Base-by-base conservation (phyloP, 2,113 vertebrate species). In the Peromyscus polionotus region DNA sequence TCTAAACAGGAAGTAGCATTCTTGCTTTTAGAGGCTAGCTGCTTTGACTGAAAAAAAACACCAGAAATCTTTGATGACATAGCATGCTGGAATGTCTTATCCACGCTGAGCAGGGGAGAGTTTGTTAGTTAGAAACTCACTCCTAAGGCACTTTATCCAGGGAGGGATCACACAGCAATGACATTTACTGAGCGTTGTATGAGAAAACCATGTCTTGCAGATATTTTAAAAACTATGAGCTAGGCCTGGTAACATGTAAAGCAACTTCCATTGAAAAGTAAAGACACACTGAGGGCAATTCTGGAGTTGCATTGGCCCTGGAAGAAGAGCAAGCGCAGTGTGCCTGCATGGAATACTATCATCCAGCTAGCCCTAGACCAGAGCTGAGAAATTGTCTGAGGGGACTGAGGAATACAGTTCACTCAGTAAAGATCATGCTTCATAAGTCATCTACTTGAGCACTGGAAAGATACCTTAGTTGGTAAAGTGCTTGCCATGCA, bases 1-100 rank as follows among this genome's bases (percentile, higher is more conserved):
- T 81, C 42, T 65, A 88, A 91, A 94, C 75, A 97, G 80, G n/a
- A 96, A 93, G 93, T 61, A 39, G 51, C 70, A 48, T 91, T 65
- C 19, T 97, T 88, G 76, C 59, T 89, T 85, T 91, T 86, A 73
- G 93, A 65, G 96, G 93, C 59, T 54, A 75, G 20, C 54, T 93
- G 54, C n/a, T 77, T 76, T 84, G 79, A 85, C 17, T 51, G 51
- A 51, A 94, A 94, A 95, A 72, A 77, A 19, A 20, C 24, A 24
- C 59, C 88, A 89, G 48, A 91, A 94, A 72, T 65, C 91, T 95
- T 59, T 39, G 89, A 93, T 80, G 85, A 57, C 13, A 90, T 90
- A 86, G 88, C 76, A 36, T 76, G 57, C 75, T 72, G 42, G 36
- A 36, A 70, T 73, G 88, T 70, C 39, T 54, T 67, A 59, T 45